These are phyloP conservation scores for Choloepus didactylus DNA, from an alignment of 2,797 vertebrate genomes.

Conservation along the genomic window DNA sequence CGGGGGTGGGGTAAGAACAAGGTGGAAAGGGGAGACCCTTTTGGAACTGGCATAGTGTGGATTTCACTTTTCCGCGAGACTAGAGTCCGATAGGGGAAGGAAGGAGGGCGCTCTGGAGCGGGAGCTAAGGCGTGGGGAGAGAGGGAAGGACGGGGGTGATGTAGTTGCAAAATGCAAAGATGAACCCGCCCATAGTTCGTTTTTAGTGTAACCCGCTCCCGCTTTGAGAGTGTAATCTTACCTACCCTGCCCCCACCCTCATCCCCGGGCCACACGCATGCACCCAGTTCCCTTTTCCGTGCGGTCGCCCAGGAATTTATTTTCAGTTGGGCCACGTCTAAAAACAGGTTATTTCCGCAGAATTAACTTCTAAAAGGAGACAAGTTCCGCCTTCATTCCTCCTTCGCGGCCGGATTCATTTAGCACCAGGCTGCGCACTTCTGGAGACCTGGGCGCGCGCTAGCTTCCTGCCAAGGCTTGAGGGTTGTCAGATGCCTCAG, in stretches of 20 bases:
- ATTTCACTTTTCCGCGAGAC: constrained; percentile 7
- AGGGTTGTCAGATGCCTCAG: background rate
- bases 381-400: constrained; percentile 55
- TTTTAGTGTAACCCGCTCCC: constrained; percentile 43
- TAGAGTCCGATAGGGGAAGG: background rate
- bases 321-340: constrained; percentile 44
- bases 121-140: background rate
- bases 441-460: rapidly evolving
- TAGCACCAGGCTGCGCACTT: background rate
- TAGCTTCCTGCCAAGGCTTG: background rate
- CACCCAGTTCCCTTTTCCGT: background rate
- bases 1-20: background rate
- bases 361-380: background rate
- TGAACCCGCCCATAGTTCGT: background rate
- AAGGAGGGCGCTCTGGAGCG: background rate
- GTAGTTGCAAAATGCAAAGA: constrained; percentile 23
- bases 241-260: background rate
- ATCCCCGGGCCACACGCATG: background rate
- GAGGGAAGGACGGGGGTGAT: background rate
- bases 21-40: background rate
- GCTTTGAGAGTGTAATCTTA: background rate
- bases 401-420: background rate
- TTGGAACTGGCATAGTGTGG: background rate
- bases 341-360: constrained; percentile 43
- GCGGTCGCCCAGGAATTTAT: background rate